These are phyloP conservation scores for Hemitrygon akajei DNA, from an alignment of 2,797 vertebrate genomes.

Conservation along the genomic window DNA sequence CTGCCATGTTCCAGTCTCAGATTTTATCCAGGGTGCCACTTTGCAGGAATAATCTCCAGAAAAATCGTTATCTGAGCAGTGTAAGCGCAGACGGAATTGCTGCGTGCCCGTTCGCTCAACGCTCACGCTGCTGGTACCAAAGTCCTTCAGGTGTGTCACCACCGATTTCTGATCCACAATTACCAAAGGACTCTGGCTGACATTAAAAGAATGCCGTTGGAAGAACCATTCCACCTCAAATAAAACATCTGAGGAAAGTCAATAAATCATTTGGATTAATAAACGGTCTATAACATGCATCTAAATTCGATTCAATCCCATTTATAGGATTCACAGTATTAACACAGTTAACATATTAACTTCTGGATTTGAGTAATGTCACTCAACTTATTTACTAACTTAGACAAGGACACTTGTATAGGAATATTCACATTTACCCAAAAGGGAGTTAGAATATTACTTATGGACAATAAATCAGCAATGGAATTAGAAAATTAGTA, in stretches of 20 bases:
- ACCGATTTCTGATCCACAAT: neutral
- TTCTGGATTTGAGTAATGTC: neutral
- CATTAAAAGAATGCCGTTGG: neutral
- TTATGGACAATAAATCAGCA: neutral
- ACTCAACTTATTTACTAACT: neutral
- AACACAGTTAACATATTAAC: too few species aligned
- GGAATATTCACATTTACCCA: neutral
- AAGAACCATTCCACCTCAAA: conserved; percentile 13
- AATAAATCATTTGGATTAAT: neutral
- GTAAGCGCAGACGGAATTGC: conserved; percentile 66
- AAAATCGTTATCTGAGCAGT: conserved; percentile 76
- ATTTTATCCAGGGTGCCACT: conserved; percentile 80
- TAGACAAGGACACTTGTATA: too few species aligned
- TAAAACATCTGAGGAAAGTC: neutral
- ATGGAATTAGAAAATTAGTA: neutral
- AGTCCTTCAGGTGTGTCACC: neutral
- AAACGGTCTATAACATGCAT: neutral
- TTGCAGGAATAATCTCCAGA: conserved; percentile 80
- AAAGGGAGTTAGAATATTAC: neutral
- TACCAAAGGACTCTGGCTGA: neutral
- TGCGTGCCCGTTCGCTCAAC: neutral
- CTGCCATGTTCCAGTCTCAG: conserved; percentile 72
- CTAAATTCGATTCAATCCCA: neutral
- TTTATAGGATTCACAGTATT: neutral
- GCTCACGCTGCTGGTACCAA: neutral